These are phyloP conservation scores for Diplodus puntazzo DNA, from an alignment of 2,797 vertebrate genomes.

Conservation along the genomic window DNA sequence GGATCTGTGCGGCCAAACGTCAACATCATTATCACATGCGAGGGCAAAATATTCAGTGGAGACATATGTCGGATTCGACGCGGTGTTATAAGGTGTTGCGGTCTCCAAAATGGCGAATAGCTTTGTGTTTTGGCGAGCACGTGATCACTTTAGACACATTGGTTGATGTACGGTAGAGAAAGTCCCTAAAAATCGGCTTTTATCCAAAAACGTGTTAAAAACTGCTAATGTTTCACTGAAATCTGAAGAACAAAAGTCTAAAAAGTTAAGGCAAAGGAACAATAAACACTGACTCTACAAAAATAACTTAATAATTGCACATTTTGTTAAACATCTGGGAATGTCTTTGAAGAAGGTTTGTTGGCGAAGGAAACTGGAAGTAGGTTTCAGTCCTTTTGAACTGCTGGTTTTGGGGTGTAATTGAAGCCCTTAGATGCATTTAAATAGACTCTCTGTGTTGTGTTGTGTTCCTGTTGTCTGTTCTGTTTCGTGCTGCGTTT, in stretches of 20 bases:
- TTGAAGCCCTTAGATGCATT: conserved; percentile 39
- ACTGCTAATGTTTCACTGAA: neutral
- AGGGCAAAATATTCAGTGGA: neutral
- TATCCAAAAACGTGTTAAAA: neutral
- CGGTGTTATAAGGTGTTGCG: neutral
- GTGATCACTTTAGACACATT: neutral
- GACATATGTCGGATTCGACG: neutral
- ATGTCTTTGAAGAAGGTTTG: conserved; percentile 19
- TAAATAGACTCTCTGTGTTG: conserved; percentile 25
- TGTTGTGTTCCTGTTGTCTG: conserved; percentile 2
- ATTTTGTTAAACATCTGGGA: conserved; percentile 26
- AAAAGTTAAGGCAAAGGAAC: conserved; percentile 13
- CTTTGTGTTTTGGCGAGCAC: neutral
- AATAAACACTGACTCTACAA: neutral
- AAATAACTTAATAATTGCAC: conserved; percentile 17
- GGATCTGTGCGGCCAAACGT: conserved; percentile 84
- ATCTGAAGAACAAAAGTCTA: neutral
- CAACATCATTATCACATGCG: conserved; percentile 1
- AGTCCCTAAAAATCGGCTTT: neutral
- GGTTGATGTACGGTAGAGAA: neutral
- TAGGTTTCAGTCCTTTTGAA: conserved; percentile 29
- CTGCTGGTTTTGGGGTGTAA: conserved; percentile 28
- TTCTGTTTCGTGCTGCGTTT: conserved; percentile 6
- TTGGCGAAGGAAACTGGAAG: conserved; percentile 21
- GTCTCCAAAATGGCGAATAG: neutral